Conservation (phyloP, 1,140 invertebrate genomes). For the Drosophila setifemur region DNA sequence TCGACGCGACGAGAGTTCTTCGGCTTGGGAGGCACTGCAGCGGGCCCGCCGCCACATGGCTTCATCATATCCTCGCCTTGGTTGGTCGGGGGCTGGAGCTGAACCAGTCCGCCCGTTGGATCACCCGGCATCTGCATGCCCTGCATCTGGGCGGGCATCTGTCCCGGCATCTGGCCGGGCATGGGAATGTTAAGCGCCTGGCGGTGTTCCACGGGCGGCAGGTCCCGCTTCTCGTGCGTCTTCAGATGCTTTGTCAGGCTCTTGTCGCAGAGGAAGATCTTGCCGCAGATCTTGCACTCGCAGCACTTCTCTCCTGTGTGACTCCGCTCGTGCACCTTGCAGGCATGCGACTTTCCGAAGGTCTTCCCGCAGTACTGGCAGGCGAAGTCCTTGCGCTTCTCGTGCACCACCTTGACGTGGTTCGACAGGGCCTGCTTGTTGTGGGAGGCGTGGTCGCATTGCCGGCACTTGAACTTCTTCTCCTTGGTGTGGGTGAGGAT, state of each 20-base stretch:
- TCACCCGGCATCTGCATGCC: conserved; percentile 41
- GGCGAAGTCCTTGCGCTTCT: conserved; percentile 77
- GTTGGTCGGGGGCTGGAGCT: conserved; percentile 38
- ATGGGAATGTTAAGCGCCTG: conserved; percentile 67
- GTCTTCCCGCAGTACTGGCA: conserved; percentile 80
- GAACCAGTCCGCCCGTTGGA: conserved; percentile 17
- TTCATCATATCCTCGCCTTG: conserved; percentile 66
- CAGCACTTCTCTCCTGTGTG: conserved; percentile 83
- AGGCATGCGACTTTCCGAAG: conserved; percentile 77
- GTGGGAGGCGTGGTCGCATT: conserved; percentile 76
- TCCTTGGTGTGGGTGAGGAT: conserved; percentile 79
- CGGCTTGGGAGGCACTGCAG: conserved; percentile 43
- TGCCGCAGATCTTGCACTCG: conserved; percentile 78
- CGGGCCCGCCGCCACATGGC: conserved; percentile 64
- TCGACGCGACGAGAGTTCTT: conserved; percentile 72
- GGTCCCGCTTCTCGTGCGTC: conserved; percentile 75
- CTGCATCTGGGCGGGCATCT: conserved; percentile 27
- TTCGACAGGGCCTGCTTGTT: conserved; percentile 72
- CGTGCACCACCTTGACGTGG: conserved; percentile 76
- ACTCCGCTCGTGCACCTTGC: conserved; percentile 76
- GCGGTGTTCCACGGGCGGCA: conserved; percentile 59
- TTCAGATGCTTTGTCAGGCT: conserved; percentile 77
- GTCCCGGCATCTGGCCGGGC: conserved; percentile 22
- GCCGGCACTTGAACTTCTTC: conserved; percentile 76
- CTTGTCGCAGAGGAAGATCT: conserved; percentile 77